Base-by-base conservation (phyloP, 2,797 vertebrate species). In the Pangasius macronema region DNA sequence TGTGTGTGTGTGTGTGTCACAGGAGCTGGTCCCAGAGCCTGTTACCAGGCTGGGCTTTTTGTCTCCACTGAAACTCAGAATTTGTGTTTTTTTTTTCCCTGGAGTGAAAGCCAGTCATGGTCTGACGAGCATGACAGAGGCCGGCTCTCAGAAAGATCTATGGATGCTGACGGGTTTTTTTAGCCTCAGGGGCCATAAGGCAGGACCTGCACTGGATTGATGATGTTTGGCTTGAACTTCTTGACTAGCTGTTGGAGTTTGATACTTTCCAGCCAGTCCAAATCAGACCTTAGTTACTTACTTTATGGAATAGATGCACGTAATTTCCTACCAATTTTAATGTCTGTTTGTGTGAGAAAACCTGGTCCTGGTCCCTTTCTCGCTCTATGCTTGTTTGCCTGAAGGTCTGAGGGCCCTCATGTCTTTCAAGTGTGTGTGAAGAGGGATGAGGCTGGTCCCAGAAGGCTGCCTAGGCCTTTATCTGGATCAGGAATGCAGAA, bases 401-500 rank as follows among this genome's bases (percentile, higher is more conserved):
- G 57, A 87, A 82, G 81, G 57, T 36, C 39, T 72, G 77, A 70
- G 77, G 72, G 76, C 65, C 81, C 85, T 87, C 80, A 24, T 85
- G 72, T 88, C 89, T 90, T 86, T 84, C 63, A 88, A 90, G 88
- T 87, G 86, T 89, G 85, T 89, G 83, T 76, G 59, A 39, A 90
- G 89, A 75, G 83, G 73, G 76, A 61, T 46, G 76, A 67, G 81
- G 81, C 67, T 61, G 18, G 81, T 79, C 85, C 75, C 73, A 63
- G 27, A 80, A 84, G 82, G 77, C 85, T 86, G 85, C 87, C 83
- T 79, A 76, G 33, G 87, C 85, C 88, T 96, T 96, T 96, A 96
- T 96, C 95, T 95, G 88, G 91, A 93, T 90, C 94, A 96, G 95
- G 95, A 96, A 96, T 96, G 95, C 95, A 96, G 95, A 96, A 96